phyloP scores from a whole-genome alignment of 2,113 vertebrate species.

The Stegostoma tigrinum region DNA sequence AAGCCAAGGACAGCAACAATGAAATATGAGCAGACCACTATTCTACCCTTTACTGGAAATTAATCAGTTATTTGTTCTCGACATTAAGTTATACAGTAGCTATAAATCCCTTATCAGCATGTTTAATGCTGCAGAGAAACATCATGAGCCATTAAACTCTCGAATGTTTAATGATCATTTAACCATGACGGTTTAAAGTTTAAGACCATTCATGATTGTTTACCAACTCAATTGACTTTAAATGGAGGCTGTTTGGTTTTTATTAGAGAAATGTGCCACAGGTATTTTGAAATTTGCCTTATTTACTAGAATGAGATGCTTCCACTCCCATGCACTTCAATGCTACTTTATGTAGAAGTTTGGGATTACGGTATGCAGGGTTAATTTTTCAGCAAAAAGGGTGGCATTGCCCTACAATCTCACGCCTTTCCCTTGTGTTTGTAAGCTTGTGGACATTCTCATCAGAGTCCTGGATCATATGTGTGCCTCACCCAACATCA shows the following conservation, averaged over 20 bases:
- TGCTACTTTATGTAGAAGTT: neutral
- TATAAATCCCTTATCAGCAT: neutral
- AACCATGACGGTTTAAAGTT: neutral
- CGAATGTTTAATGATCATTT: neutral
- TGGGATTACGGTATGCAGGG: neutral
- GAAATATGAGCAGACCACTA: neutral
- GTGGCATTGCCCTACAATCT: no score
- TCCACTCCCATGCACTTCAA: neutral
- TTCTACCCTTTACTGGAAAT: neutral
- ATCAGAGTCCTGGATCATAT: neutral
- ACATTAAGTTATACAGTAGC: neutral
- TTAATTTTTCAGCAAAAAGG: neutral
- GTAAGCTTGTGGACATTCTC: no score
- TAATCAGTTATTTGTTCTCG: slow-evolving; percentile 2
- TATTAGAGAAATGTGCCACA: neutral
- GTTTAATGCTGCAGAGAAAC: neutral
- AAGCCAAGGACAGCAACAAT: neutral
- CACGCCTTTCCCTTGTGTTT: no score
- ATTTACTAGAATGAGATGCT: neutral
- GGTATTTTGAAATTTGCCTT: neutral
- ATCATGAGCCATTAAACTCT: neutral
- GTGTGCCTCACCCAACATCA: neutral
- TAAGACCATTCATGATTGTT: neutral
- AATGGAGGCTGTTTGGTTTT: neutral
- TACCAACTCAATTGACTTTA: neutral